Conservation (phyloP, 1,140 invertebrate species). For the Cataglyphis hispanica region DNA sequence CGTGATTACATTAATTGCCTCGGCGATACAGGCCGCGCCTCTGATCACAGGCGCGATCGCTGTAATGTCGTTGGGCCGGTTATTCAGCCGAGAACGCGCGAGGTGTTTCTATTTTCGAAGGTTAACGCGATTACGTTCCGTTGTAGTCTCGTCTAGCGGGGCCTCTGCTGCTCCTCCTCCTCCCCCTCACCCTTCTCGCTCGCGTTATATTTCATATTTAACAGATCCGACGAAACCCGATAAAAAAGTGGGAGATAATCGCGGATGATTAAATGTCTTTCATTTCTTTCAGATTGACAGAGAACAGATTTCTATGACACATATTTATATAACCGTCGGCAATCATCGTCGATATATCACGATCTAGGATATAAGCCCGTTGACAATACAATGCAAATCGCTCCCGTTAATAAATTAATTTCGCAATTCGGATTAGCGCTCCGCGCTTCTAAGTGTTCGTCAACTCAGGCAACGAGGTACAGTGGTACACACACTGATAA, state of each 20-base stretch:
- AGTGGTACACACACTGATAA: neutral
- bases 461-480: neutral
- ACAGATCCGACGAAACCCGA: neutral
- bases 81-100: conserved; percentile 59
- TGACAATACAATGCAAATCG: neutral
- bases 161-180: conserved; percentile 28
- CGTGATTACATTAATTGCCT: conserved; percentile 74
- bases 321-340: conserved; percentile 6
- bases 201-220: conserved; percentile 51
- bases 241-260: conserved; percentile 30
- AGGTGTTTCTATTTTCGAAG: conserved; percentile 65
- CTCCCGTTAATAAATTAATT: conserved; percentile 7
- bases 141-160: conserved; percentile 51
- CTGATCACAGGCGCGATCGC: conserved; percentile 63
- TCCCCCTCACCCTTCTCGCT: neutral
- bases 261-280: conserved; percentile 29
- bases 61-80: conserved; percentile 66
- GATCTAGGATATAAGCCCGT: neutral
- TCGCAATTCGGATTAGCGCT: neutral
- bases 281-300: neutral
- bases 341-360: conserved; percentile 6
- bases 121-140: conserved; percentile 63
- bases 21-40: conserved; percentile 65
- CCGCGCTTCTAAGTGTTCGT: neutral
- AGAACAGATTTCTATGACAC: neutral